phyloP scores from a whole-genome alignment of 2,113 vertebrate genomes.

The Cricetomys ansorgei region DNA sequence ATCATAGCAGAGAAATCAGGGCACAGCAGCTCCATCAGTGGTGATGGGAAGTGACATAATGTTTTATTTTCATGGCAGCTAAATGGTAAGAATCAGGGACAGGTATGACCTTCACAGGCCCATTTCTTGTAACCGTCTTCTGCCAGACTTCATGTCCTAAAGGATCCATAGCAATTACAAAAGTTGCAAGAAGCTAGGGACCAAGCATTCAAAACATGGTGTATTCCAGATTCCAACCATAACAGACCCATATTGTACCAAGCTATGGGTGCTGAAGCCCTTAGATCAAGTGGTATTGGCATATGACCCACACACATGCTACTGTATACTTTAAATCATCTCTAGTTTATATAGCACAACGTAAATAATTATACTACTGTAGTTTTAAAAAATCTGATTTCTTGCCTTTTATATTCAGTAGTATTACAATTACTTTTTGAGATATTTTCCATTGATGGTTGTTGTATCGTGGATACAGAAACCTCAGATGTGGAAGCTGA shows the following conservation, averaged over 20 bases:
- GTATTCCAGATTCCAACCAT: not conserved
- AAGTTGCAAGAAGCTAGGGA: not conserved
- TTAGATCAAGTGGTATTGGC: not conserved
- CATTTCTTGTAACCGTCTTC: not conserved
- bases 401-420: not conserved
- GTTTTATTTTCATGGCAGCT: not conserved
- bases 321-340: not conserved
- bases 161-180: too few relatives aligned
- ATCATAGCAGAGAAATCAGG: not conserved
- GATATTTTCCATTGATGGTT: not conserved
- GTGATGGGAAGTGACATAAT: too few relatives aligned
- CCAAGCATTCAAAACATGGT: not conserved
- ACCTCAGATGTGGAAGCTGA: not conserved
- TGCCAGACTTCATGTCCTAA: too few relatives aligned
- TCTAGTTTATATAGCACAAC: not conserved
- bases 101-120: not conserved
- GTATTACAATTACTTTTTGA: not conserved
- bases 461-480: not conserved
- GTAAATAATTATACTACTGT: not conserved
- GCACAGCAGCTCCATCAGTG: not conserved
- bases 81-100: not conserved
- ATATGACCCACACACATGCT: not conserved
- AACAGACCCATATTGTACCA: not conserved
- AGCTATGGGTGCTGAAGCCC: not conserved
- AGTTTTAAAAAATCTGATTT: not conserved